These are phyloP conservation scores for Ataeniobius toweri DNA, from an alignment of 2,797 vertebrate species.

Conservation along the genomic window DNA sequence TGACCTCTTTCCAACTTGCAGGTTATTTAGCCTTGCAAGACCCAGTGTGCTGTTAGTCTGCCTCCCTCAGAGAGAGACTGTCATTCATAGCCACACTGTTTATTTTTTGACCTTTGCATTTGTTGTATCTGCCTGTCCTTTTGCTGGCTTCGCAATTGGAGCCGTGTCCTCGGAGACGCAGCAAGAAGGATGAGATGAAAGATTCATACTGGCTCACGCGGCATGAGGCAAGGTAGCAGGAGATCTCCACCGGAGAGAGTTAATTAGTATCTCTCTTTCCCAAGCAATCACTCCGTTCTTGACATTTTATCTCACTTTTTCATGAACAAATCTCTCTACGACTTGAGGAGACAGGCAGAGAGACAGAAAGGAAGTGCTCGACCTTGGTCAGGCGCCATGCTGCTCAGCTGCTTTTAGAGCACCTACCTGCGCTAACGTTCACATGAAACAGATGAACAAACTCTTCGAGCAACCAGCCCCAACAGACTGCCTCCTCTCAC, in stretches of 20 bases:
- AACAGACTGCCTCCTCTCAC: conserved; percentile 45
- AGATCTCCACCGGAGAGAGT: conserved; percentile 69
- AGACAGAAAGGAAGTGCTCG: conserved; percentile 42
- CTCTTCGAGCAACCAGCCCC: conserved; percentile 38
- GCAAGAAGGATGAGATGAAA: conserved; percentile 66
- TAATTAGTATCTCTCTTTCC: conserved; percentile 75
- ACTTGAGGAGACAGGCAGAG: conserved; percentile 34
- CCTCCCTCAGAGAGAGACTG: conserved; percentile 50
- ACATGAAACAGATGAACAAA: conserved; percentile 62
- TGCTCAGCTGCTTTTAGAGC: conserved; percentile 60
- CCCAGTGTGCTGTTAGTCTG: conserved; percentile 31
- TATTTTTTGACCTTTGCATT: conserved; percentile 78
- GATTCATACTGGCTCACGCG: conserved; percentile 58
- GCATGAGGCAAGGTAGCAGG: conserved; percentile 50
- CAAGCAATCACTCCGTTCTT: conserved; percentile 72
- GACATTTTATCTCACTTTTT: conserved; percentile 77
- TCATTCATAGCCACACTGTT: conserved; percentile 64
- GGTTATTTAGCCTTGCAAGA: conserved; percentile 21
- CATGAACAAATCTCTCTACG: conserved; percentile 63
- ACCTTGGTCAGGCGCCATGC: conserved; percentile 68
- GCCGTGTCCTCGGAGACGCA: conserved; percentile 60
- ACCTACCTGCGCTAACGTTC: conserved; percentile 55
- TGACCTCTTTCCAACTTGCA: conserved; percentile 11
- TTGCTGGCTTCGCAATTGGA: conserved; percentile 58
- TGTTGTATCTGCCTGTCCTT: conserved; percentile 62